Evolutionary conservation across 2,113 vertebrate species (phyloP).

Genomic region (Nesogale talazaci): DNA sequence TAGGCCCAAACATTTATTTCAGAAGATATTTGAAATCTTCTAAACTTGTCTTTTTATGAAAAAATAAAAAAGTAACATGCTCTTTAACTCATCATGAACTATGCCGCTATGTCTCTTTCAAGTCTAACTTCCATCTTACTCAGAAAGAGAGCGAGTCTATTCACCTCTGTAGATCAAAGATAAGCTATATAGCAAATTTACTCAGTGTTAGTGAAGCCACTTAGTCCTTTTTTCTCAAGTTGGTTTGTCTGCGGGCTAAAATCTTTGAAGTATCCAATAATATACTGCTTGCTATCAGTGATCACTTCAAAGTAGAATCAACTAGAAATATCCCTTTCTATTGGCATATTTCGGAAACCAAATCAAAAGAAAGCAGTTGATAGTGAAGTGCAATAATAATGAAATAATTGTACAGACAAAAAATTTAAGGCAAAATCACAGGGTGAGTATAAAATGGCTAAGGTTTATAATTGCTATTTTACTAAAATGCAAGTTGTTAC

Average conservation of each 20-base stretch:
- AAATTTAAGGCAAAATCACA: conserved; percentile 74
- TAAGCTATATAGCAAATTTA: background rate
- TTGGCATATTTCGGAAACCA: conserved; percentile 4
- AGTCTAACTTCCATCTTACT: conserved; percentile 5
- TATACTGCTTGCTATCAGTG: too few species aligned
- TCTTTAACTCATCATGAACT: conserved; percentile 18
- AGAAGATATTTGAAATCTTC: background rate
- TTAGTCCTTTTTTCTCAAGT: conserved; percentile 1
- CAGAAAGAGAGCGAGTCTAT: background rate
- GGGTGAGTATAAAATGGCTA: conserved; percentile 63
- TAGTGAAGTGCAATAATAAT: conserved; percentile 46
- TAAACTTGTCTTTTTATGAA: conserved; percentile 4
- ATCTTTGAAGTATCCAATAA: background rate
- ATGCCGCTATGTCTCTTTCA: background rate
- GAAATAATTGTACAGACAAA: conserved; percentile 46
- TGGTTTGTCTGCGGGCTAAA: conserved; percentile 30
- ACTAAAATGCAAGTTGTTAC: conserved; percentile 91
- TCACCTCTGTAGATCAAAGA: background rate
- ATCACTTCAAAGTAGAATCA: background rate
- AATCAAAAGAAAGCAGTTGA: conserved; percentile 16
- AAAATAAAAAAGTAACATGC: background rate
- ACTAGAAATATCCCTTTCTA: background rate
- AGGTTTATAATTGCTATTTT: conserved; percentile 85
- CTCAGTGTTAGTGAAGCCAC: background rate
- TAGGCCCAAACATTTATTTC: background rate